phyloP scores from a whole-genome alignment of 2,797 vertebrate genomes.

The Etheostoma nigrum region DNA sequence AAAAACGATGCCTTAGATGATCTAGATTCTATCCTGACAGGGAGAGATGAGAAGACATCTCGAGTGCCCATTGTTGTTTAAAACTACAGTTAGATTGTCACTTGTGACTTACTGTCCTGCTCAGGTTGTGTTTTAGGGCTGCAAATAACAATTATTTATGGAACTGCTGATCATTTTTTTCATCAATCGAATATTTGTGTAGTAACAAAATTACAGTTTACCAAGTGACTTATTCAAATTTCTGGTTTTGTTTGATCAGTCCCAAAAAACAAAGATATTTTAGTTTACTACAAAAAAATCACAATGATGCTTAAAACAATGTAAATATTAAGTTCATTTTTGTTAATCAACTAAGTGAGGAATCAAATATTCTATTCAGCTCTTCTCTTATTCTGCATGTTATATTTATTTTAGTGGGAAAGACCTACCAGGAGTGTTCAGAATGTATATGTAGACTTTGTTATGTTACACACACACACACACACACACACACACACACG shows the following conservation, averaged over 20 bases:
- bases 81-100: not conserved
- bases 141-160: not conserved
- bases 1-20: not conserved
- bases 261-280: not conserved
- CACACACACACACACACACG: conserved; percentile 7
- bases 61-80: not conserved
- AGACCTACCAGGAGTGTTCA: not conserved
- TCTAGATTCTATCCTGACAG: conserved; percentile 10
- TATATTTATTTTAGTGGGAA: too few relatives aligned
- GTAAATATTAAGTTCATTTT: not conserved
- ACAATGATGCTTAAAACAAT: not conserved
- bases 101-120: not conserved
- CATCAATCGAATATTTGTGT: too few relatives aligned
- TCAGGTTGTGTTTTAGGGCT: not conserved
- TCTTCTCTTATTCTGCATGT: not conserved
- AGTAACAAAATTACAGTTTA: not conserved
- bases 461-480: not conserved
- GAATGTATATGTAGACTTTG: too few relatives aligned
- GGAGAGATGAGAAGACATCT: not conserved
- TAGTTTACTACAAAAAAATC: not conserved
- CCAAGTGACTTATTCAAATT: not conserved
- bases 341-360: not conserved
- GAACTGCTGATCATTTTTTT: not conserved
- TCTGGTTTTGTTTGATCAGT: not conserved
- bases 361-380: not conserved